Percentiles rank a stretch among this genome's conserved stretches.
phyloP scores from a whole-genome alignment of 2,797 vertebrate genomes.

The Ctenopoma kingsleyae region DNA sequence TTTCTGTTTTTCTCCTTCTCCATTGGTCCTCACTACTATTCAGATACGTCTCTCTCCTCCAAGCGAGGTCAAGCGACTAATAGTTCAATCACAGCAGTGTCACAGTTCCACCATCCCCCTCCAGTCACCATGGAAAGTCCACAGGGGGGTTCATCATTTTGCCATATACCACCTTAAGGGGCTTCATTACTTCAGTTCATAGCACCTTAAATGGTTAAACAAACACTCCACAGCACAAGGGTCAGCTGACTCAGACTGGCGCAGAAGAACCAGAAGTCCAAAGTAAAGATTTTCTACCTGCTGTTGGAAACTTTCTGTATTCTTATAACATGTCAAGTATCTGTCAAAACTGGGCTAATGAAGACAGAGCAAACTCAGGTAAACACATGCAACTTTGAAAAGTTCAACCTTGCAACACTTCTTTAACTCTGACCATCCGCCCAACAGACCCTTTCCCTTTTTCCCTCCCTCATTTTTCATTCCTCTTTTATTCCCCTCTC shows the following conservation, averaged over 20 bases:
- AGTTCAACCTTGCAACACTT: constrained; percentile 65
- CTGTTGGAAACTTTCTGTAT: constrained; percentile 39
- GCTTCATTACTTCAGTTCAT: constrained; percentile 91
- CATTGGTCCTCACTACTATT: constrained; percentile 87
- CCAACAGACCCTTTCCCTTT: constrained; percentile 61
- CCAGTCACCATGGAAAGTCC: constrained; percentile 49
- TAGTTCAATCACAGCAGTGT: constrained; percentile 96
- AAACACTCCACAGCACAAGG: constrained; percentile 89
- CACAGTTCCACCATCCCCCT: constrained; percentile 81
- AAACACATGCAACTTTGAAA: constrained; percentile 73
- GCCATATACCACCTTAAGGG: constrained; percentile 91
- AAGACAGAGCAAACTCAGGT: constrained; percentile 56
- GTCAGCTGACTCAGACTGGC: constrained; percentile 90
- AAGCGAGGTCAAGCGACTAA: constrained; percentile 93
- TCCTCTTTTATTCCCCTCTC: constrained; percentile 79
- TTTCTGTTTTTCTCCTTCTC: constrained; percentile 19
- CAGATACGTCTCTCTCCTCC: constrained; percentile 85
- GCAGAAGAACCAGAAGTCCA: constrained; percentile 19
- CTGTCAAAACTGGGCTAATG: constrained; percentile 55
- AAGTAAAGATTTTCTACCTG: constrained; percentile 6
- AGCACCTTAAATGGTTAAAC: constrained; percentile 91
- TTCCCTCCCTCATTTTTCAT: constrained; percentile 76
- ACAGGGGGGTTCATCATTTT: constrained; percentile 90
- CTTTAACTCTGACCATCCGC: constrained; percentile 66
- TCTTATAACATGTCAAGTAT: constrained; percentile 38